These are phyloP conservation scores for Drosophila quadrilineata DNA, from an alignment of 1,140 invertebrate genomes.

Conservation along the genomic window DNA sequence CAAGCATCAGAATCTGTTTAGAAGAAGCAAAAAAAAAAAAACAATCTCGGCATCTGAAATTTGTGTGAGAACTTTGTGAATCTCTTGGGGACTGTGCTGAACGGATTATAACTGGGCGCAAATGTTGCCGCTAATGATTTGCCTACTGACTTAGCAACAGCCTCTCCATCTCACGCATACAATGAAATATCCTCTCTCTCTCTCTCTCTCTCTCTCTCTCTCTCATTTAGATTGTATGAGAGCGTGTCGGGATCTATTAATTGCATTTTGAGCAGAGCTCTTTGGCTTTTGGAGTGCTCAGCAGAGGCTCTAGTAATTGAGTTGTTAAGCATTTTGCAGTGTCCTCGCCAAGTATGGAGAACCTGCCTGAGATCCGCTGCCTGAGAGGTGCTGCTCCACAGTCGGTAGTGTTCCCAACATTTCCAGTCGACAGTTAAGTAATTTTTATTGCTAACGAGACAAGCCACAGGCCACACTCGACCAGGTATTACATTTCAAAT, in stretches of 20 bases:
- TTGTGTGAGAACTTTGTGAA: slow-evolving; percentile 68
- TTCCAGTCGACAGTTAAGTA: slow-evolving; percentile 5
- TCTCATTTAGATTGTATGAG: slow-evolving; percentile 3
- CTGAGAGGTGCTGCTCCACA: no score
- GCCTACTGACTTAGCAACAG: slow-evolving; percentile 57
- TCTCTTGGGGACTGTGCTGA: slow-evolving; percentile 12
- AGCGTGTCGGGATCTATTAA: slow-evolving; percentile 34
- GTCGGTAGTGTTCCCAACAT: not conserved
- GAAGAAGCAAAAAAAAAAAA: no score
- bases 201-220: no score
- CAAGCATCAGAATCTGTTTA: slow-evolving; percentile 20
- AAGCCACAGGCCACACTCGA: slow-evolving; percentile 1
- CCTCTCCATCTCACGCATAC: not conserved
- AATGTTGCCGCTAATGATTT: slow-evolving; percentile 67
- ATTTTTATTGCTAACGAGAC: slow-evolving; percentile 38
- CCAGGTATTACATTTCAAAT: slow-evolving; percentile 1
- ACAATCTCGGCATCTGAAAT: slow-evolving; percentile 57
- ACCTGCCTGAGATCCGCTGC: no score
- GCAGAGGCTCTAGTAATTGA: slow-evolving; percentile 46
- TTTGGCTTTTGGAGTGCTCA: slow-evolving; percentile 9
- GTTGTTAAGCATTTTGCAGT: slow-evolving; percentile 37
- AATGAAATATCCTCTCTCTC: no score
- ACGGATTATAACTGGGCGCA: slow-evolving; percentile 69
- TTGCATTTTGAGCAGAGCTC: slow-evolving; percentile 39
- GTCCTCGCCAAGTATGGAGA: slow-evolving; percentile 1